These are phyloP conservation scores for Lamellibrachia columna DNA, from an alignment of 2,888 invertebrate species.

Conservation along the genomic window DNA sequence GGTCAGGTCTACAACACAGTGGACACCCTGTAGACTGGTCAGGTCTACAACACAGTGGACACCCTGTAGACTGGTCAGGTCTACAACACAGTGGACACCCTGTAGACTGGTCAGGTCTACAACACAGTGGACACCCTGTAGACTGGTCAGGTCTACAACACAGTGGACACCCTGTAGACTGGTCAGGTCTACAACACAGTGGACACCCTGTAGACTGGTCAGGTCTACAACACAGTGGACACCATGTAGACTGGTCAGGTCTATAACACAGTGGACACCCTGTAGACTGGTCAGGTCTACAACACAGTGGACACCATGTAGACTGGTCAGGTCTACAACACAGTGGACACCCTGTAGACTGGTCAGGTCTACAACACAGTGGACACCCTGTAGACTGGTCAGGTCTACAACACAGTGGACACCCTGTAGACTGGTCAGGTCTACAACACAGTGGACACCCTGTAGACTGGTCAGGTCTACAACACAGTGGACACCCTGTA, in stretches of 20 bases:
- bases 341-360: too few species aligned
- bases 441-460: too few species aligned
- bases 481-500: too few species aligned
- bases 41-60: conserved; percentile 43
- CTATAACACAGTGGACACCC: not conserved
- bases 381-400: too few species aligned
- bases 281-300: not conserved
- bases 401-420: too few species aligned
- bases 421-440: too few species aligned
- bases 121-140: not conserved
- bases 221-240: not conserved
- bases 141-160: not conserved
- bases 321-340: too few species aligned
- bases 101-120: not conserved
- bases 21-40: conserved; percentile 47
- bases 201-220: not conserved
- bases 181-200: not conserved
- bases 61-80: not conserved
- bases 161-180: not conserved
- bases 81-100: not conserved
- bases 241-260: not conserved
- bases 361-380: too few species aligned
- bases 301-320: too few species aligned
- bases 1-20: not conserved
- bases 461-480: too few species aligned